Percentiles rank a stretch among this genome's conserved stretches.
Evolutionary conservation across 2,888 invertebrate genomes (phyloP).

Genomic region (Caenorhabditis imperialis): DNA sequence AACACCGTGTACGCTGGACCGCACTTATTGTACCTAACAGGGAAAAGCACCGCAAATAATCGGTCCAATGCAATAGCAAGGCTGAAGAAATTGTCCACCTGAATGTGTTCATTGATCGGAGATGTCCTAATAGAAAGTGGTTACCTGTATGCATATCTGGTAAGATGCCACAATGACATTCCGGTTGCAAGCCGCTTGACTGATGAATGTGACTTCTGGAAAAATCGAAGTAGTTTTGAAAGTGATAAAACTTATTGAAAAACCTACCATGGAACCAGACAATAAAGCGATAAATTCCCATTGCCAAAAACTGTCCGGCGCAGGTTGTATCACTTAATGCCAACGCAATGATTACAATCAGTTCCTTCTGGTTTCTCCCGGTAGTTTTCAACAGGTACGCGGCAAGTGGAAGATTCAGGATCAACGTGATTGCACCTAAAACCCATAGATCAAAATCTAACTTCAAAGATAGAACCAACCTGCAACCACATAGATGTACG

Average conservation of each 20-base stretch:
- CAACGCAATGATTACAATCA: conserved; percentile 37
- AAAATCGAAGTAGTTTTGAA: not conserved
- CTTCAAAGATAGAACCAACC: conserved; percentile 5
- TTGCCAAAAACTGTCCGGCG: conserved; percentile 36
- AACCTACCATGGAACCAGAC: conserved; percentile 40
- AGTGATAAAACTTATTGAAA: not conserved
- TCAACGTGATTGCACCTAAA: conserved; percentile 36
- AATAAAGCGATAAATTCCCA: conserved; percentile 35
- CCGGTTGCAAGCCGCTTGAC: conserved; percentile 31
- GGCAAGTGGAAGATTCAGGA: conserved; percentile 36
- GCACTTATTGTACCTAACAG: conserved; percentile 28
- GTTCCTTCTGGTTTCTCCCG: conserved; percentile 41
- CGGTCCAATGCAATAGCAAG: conserved; percentile 28
- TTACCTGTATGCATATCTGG: conserved; percentile 41
- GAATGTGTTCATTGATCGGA: too few species aligned
- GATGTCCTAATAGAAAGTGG: too few species aligned
- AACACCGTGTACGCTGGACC: conserved; percentile 29
- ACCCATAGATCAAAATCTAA: not conserved
- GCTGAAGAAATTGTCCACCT: conserved; percentile 45
- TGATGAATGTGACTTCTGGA: conserved; percentile 31
- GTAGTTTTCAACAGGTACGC: conserved; percentile 40
- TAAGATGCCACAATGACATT: conserved; percentile 34
- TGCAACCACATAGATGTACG: conserved; percentile 32
- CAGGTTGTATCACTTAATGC: conserved; percentile 39
- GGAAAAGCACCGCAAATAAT: conserved; percentile 32